Conservation (phyloP, 2,797 vertebrate species). For the Emydoidea blandingii region DNA sequence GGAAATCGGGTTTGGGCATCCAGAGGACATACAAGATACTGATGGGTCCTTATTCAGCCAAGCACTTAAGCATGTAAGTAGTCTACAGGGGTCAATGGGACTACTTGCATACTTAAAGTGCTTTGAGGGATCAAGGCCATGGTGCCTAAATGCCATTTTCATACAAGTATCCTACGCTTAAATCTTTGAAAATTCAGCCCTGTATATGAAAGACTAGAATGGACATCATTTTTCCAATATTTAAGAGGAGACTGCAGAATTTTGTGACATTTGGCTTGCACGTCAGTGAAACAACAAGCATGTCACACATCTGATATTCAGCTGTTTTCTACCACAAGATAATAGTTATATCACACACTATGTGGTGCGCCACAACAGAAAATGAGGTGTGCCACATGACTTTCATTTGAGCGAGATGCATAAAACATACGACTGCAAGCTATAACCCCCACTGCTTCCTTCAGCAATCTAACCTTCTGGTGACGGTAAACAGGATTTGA, state of each 20-base stretch:
- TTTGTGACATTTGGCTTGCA: background rate
- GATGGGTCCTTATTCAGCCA: background rate
- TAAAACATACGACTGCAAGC: slow-evolving; percentile 54
- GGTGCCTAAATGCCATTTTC: background rate
- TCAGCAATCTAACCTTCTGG: slow-evolving; percentile 58
- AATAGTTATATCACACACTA: slow-evolving; percentile 56
- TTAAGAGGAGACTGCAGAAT: slow-evolving; percentile 40
- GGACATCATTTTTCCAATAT: slow-evolving; percentile 24
- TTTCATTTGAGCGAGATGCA: slow-evolving; percentile 60
- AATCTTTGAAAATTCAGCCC: background rate
- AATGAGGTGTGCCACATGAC: slow-evolving; percentile 52
- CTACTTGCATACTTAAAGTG: background rate
- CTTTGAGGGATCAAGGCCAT: background rate
- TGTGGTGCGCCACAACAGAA: slow-evolving; percentile 48
- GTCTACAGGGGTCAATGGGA: background rate
- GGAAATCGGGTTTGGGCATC: background rate
- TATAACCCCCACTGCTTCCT: slow-evolving; percentile 39
- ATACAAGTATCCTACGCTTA: background rate
- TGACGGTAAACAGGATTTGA: slow-evolving; percentile 72
- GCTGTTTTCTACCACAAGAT: slow-evolving; percentile 53
- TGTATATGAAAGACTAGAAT: background rate
- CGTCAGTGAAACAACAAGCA: slow-evolving; percentile 47
- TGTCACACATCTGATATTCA: slow-evolving; percentile 68
- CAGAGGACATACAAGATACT: background rate
- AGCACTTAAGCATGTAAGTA: background rate